Conservation (phyloP, 2,797 vertebrate species). For the Alosa sapidissima region DNA sequence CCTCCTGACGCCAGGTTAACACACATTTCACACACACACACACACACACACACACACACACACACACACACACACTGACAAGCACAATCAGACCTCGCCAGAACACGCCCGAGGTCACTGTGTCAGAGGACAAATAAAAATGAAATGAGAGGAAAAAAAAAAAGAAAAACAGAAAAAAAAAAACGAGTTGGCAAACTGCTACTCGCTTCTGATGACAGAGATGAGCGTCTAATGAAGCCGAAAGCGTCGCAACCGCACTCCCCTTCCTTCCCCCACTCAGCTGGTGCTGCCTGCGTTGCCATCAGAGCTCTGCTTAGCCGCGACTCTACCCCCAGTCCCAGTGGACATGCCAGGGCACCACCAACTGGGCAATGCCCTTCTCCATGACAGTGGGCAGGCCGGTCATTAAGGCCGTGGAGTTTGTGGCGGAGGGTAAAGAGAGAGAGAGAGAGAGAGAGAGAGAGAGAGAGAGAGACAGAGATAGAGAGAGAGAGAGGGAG, state of each 20-base stretch:
- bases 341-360: conserved; percentile 61
- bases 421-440: conserved; percentile 2
- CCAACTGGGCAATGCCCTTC: conserved; percentile 67
- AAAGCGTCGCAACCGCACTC: neutral
- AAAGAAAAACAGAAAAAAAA: conserved; percentile 2
- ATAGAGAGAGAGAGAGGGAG: neutral
- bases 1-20: conserved; percentile 1
- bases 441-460: conserved; percentile 40
- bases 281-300: conserved; percentile 45
- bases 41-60: conserved; percentile 8
- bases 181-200: neutral
- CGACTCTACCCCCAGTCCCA: conserved; percentile 60
- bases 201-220: neutral
- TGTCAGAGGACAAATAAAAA: conserved; percentile 17
- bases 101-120: conserved; percentile 12
- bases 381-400: conserved; percentile 61
- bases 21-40: neutral
- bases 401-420: conserved; percentile 54
- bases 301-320: conserved; percentile 68
- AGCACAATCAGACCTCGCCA: conserved; percentile 50
- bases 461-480: conserved; percentile 3
- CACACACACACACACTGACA: neutral
- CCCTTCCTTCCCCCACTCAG: neutral
- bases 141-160: neutral
- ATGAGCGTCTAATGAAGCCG: neutral